These are phyloP conservation scores for Habrosyne pyritoides DNA, from an alignment of 2,888 invertebrate genomes.

Conservation along the genomic window DNA sequence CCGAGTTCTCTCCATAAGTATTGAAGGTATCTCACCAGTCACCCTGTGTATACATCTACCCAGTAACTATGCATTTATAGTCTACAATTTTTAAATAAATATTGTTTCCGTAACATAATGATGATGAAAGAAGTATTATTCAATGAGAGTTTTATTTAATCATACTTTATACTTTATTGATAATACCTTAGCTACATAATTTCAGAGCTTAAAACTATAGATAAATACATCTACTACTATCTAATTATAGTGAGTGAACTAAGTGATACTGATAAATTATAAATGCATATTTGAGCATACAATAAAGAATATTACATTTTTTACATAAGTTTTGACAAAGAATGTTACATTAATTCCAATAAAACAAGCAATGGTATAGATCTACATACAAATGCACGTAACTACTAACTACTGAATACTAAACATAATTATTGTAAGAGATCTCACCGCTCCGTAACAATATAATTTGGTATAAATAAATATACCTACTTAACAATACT, in stretches of 20 bases:
- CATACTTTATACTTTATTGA: background rate
- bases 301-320: no score
- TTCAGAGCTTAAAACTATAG: background rate
- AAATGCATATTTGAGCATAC: background rate
- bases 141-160: background rate
- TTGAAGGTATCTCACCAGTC: no score
- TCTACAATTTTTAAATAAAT: background rate
- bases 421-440: constrained; percentile 19
- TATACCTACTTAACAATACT: constrained; percentile 18
- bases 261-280: background rate
- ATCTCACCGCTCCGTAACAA: constrained; percentile 19
- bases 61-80: background rate
- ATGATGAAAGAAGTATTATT: no score
- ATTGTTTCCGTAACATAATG: no score
- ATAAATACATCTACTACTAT: background rate
- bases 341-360: background rate
- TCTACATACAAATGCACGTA: constrained; percentile 6
- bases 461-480: constrained; percentile 35
- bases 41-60: no score
- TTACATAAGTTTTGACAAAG: background rate
- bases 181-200: background rate
- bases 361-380: background rate
- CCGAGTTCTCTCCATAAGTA: no score
- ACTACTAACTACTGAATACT: constrained; percentile 11
- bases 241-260: background rate